Conservation (phyloP, 1,140 invertebrate genomes). For the Steinernema khuongi region DNA sequence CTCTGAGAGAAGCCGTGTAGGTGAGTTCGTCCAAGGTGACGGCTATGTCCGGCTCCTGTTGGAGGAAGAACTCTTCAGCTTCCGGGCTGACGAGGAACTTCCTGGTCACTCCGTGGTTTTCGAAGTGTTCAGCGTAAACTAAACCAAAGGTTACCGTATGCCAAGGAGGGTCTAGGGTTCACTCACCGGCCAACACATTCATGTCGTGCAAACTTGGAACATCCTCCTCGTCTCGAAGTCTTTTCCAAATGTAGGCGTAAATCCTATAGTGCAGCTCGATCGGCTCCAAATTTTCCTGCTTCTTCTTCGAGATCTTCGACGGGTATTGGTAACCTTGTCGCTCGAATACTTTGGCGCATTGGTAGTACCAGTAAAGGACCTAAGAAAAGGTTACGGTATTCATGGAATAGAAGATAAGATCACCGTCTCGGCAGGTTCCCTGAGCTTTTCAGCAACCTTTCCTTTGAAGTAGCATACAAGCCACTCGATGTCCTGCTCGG, state of each 20-base stretch:
- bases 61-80: neutral
- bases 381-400: conserved; percentile 6
- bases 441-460: neutral
- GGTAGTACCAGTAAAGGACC: conserved; percentile 29
- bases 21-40: neutral
- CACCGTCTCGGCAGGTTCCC: neutral
- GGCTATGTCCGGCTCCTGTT: neutral
- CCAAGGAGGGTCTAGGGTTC: neutral
- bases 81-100: neutral
- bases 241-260: conserved; percentile 28
- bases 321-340: conserved; percentile 28
- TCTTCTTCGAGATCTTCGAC: conserved; percentile 31
- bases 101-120: neutral
- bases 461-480: neutral
- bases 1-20: neutral
- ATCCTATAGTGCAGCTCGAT: conserved; percentile 33
- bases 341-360: conserved; percentile 29
- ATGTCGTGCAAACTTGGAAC: conserved; percentile 16
- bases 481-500: conserved; percentile 9
- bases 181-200: neutral
- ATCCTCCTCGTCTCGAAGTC: conserved; percentile 8
- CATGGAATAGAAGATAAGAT: neutral
- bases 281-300: conserved; percentile 34
- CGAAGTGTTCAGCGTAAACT: conserved; percentile 2
- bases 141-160: neutral